These are phyloP conservation scores for Oryctes rhinoceros DNA, from an alignment of 1,140 invertebrate species.

Conservation along the genomic window DNA sequence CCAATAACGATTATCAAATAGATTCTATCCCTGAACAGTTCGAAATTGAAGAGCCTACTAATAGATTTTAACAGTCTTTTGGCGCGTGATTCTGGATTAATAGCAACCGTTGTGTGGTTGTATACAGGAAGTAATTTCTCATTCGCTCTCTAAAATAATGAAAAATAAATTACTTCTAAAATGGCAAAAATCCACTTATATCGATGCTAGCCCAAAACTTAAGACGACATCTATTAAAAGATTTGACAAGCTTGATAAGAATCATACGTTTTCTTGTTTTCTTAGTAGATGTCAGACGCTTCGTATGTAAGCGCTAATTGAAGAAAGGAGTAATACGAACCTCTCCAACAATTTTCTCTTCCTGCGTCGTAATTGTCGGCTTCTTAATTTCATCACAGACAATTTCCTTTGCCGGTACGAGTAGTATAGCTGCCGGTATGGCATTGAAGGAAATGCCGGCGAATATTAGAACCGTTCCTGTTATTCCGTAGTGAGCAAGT, in stretches of 20 bases:
- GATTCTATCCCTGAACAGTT: constrained; percentile 60
- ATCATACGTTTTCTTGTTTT: background rate
- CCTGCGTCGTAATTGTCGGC: constrained; percentile 1
- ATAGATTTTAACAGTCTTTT: constrained; percentile 51
- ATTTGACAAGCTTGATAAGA: too few relatives aligned
- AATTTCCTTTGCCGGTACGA: constrained; percentile 37
- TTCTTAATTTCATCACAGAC: constrained; percentile 20
- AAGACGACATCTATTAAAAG: too few relatives aligned
- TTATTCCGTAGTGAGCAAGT: constrained; percentile 49
- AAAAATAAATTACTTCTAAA: background rate
- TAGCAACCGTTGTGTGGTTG: constrained; percentile 49
- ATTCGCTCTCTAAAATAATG: background rate
- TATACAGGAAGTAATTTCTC: constrained; percentile 47
- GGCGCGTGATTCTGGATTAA: constrained; percentile 37
- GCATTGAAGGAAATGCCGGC: constrained; percentile 59
- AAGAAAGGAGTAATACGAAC: constrained; percentile 28
- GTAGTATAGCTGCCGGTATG: constrained; percentile 45
- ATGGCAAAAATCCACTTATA: too few relatives aligned
- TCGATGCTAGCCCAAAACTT: too few relatives aligned
- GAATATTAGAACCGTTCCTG: constrained; percentile 59
- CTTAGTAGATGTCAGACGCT: background rate
- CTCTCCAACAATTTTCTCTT: constrained; percentile 21
- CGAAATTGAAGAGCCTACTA: constrained; percentile 60
- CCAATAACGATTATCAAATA: constrained; percentile 62
- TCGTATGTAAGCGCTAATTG: background rate